Evolutionary conservation across 23 tunicate species (phyloP), one percentile per base, ranked within the genome.

Genomic region (Halocynthia aurantium): DNA sequence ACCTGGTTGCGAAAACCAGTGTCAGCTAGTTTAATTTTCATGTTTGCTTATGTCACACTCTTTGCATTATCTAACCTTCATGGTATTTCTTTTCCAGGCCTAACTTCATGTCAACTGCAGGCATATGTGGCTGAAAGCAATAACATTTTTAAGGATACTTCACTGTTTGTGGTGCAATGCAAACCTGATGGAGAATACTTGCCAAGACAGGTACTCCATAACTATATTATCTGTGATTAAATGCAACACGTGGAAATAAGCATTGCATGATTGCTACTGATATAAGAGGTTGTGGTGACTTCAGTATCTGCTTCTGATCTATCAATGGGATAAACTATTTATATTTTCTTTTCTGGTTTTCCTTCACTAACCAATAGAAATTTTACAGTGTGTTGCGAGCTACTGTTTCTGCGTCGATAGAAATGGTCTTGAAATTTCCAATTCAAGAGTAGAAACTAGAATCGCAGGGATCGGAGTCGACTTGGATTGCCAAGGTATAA

Each of bases 81-180:
- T 20, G 9, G 15, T 20, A 20, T 15, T 65, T 6, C 70, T 65
- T 65, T 9, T n/a, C 40, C 77, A 92, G 98, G 98, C 62, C 62
- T 82, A 11, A 86, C 92, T 10, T 61, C 69, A 10, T 92, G 98
- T 78, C 87, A 86, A 73, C 72, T 72, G 15, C 72, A 74, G 31
- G 85, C 79, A 22, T 92, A 92, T 65, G 90, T 87, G 75, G 93
- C 91, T 19, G 77, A 80, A 79, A 82, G 88, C 52, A 82, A 81
- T 60, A 92, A 92, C 74, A 55, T 80, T 20, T 80, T 92, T 44
- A 13, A 53, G 44, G 81, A 82, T 53, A 86, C 88, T 62, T 63
- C 57, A 51, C 61, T 63, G 9, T 86, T 82, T 56, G 98, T 81
- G 0, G 86, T 90, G 0, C 84, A 81, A 21, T 92, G 98, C 70